Evolutionary conservation across 2,113 vertebrate genomes (phyloP).

Genomic region (Rutilus rutilus): DNA sequence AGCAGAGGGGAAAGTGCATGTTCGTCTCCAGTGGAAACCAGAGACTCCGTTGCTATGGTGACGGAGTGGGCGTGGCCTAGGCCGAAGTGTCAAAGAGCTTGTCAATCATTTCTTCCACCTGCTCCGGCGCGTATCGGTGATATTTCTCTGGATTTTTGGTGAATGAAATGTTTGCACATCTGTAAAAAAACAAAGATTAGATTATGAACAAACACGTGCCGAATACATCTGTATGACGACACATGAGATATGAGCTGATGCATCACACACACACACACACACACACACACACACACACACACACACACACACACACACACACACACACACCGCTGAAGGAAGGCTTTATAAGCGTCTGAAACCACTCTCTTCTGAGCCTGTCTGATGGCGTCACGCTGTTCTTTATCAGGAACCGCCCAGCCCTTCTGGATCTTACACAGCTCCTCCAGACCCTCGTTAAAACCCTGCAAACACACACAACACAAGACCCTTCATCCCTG

Average conservation of each 20-base stretch:
- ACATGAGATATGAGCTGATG: neutral
- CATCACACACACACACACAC: too few species aligned
- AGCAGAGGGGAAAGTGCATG: neutral
- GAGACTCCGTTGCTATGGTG: neutral
- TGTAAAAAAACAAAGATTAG: slow-evolving; percentile 61
- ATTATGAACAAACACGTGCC: too few species aligned
- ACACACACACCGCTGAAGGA: slow-evolving; percentile 82
- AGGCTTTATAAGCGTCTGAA: slow-evolving; percentile 86
- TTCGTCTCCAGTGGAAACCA: too few species aligned
- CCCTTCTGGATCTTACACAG: slow-evolving; percentile 96
- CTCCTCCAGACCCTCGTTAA: slow-evolving; percentile 95
- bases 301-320: too few species aligned
- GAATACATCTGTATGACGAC: neutral
- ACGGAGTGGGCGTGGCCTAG: slow-evolving; percentile 64
- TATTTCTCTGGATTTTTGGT: slow-evolving; percentile 98
- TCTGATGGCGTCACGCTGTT: slow-evolving; percentile 90
- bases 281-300: slow-evolving; percentile 64
- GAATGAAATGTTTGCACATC: slow-evolving; percentile 89
- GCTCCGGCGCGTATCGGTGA: slow-evolving; percentile 90
- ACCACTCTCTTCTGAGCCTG: slow-evolving; percentile 88
- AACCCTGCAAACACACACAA: slow-evolving; percentile 79
- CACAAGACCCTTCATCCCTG: too few species aligned
- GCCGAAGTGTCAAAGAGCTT: slow-evolving; percentile 96
- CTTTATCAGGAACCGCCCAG: slow-evolving; percentile 94
- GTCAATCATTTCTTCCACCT: slow-evolving; percentile 96